Conservation (phyloP, 2,888 invertebrate species). For the Tolmerus cingulatus region DNA sequence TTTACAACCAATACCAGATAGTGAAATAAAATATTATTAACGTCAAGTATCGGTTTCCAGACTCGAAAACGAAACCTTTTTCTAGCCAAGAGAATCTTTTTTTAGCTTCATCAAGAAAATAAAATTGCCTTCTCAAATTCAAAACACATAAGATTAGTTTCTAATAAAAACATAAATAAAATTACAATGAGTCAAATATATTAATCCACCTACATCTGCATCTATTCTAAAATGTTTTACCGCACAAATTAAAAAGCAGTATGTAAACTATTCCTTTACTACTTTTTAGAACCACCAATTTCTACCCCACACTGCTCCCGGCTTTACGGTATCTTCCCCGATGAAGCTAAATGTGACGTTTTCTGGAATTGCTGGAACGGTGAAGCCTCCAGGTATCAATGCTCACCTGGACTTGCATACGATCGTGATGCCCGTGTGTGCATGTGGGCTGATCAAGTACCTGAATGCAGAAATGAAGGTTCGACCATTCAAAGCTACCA, state of each 20-base stretch:
- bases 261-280: background rate
- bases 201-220: too few relatives aligned
- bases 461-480: constrained; percentile 91
- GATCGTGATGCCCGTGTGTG: constrained; percentile 92
- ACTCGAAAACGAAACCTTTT: too few relatives aligned
- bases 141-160: too few relatives aligned
- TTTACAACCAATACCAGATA: too few relatives aligned
- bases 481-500: constrained; percentile 54
- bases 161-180: too few relatives aligned
- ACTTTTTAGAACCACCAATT: constrained; percentile 78
- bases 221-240: background rate
- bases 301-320: constrained; percentile 84
- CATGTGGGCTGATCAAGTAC: constrained; percentile 97
- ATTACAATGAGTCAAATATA: too few relatives aligned
- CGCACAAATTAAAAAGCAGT: background rate
- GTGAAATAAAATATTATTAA: too few relatives aligned
- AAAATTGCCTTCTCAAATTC: too few relatives aligned
- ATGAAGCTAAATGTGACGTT: constrained; percentile 86
- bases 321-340: constrained; percentile 91
- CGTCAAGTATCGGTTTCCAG: too few relatives aligned
- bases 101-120: too few relatives aligned
- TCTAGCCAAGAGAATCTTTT: too few relatives aligned
- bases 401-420: constrained; percentile 93
- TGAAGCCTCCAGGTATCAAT: constrained; percentile 91
- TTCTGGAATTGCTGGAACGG: constrained; percentile 99